Evolutionary conservation across 1,140 invertebrate genomes (phyloP), one percentile per base, ranked within the genome.

Genomic region (Drosophila sp.): DNA sequence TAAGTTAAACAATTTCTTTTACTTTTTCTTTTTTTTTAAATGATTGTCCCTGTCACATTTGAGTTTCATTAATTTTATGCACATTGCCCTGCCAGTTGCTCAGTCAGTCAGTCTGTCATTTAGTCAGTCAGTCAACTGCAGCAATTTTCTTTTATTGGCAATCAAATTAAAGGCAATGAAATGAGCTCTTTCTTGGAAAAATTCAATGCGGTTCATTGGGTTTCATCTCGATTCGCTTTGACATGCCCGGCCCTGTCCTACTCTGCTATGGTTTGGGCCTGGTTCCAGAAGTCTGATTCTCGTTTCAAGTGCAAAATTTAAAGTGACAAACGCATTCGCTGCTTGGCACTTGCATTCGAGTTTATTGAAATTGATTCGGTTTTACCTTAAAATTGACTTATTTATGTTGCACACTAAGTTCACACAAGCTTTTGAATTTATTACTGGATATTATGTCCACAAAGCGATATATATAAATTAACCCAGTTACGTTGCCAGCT

Each of bases 11-110:
- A 17, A 17, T 17, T 17, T 17, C 17, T 17, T 17, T 17, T 17
- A 17, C 17, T 17, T 17, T 17, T 17, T 17, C 17, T 17, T 70
- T 4, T 6, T 35, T 35, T 35, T 70, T 65, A 40, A 78, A 47
- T 65, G 60, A 75, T 74, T 77, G 65, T 58, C 60, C 10, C 23
- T 58, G 35, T 33, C 40, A 61, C 66, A 72, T 80, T 76, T 33
- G 57, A 64, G 82, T 66, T 25, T 71, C 78, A 75, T 86, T 81
- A 74, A 78, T 81, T 78, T 71, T 75, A 80, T 80, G 72, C 81
- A 65, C 72, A 66, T 66, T 69, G 57, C 61, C 54, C 76, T 61
- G 50, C 50, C 30, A 17, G 41, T 57, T 54, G 23, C n/a, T 32
- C 54, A 27, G 7, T 58, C 71, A 54, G 71, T 65, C 66, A 58